Conservation (phyloP, 2,113 vertebrate genomes). For the Oryzias melastigma region DNA sequence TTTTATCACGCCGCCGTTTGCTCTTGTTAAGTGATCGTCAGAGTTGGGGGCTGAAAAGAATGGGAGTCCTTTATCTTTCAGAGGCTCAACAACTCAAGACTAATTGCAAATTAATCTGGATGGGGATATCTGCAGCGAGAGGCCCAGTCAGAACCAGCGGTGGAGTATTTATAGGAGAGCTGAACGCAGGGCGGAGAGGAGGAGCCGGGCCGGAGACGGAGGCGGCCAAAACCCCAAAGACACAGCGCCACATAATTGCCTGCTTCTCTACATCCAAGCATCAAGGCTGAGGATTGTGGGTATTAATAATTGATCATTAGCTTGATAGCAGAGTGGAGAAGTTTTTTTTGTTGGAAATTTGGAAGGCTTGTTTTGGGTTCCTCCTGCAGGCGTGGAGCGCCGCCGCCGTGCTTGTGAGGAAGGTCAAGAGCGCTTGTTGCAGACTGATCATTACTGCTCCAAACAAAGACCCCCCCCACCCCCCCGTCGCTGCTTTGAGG, state of each 20-base stretch:
- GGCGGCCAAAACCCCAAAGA: conserved; percentile 66
- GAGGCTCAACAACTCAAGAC: conserved; percentile 84
- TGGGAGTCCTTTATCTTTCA: conserved; percentile 81
- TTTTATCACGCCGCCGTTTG: conserved; percentile 79
- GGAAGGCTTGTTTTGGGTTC: conserved; percentile 57
- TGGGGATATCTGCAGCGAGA: conserved; percentile 81
- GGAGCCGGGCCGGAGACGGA: conserved; percentile 54
- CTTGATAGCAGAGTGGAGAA: conserved; percentile 69
- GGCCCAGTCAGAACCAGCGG: conserved; percentile 75
- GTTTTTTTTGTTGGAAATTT: conserved; percentile 58
- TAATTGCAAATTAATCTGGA: conserved; percentile 87
- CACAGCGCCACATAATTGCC: conserved; percentile 77
- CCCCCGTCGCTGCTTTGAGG: too few species aligned
- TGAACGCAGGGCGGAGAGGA: conserved; percentile 54
- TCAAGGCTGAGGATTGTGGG: conserved; percentile 76
- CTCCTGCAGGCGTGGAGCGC: conserved; percentile 44
- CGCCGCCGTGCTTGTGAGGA: conserved; percentile 33
- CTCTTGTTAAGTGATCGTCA: conserved; percentile 80
- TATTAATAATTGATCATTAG: conserved; percentile 82
- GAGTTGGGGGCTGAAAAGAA: conserved; percentile 73
- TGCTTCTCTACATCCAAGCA: conserved; percentile 73
- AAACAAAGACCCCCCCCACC: conserved; percentile 2
- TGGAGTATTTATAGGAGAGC: conserved; percentile 77
- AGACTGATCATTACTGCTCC: conserved; percentile 7
- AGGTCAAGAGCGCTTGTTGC: conserved; percentile 59